Conservation (phyloP, 2,113 vertebrate genomes). For the Thymallus thymallus region DNA sequence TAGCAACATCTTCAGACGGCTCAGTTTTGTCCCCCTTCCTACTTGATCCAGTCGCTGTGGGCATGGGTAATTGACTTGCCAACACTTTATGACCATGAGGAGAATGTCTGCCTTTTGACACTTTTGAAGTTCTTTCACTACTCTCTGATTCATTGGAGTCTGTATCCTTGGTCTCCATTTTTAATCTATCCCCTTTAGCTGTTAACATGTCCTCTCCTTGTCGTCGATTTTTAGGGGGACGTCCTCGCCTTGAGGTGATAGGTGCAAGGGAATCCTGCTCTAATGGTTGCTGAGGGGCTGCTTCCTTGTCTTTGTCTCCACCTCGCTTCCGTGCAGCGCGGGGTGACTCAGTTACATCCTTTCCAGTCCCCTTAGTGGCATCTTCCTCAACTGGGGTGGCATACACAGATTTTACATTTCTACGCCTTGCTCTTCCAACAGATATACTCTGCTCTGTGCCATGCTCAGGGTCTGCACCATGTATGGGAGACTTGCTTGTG, state of each 20-base stretch:
- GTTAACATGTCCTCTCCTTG: slow-evolving; percentile 77
- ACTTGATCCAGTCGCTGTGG: slow-evolving; percentile 57
- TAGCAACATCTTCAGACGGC: slow-evolving; percentile 51
- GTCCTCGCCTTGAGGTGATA: slow-evolving; percentile 78
- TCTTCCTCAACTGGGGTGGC: slow-evolving; percentile 88
- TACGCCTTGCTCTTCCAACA: slow-evolving; percentile 81
- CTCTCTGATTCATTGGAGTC: slow-evolving; percentile 82
- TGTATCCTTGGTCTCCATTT: slow-evolving; percentile 77
- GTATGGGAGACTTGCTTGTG: slow-evolving; percentile 84
- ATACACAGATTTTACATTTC: slow-evolving; percentile 92
- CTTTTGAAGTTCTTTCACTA: slow-evolving; percentile 70
- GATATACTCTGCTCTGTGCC: slow-evolving; percentile 81
- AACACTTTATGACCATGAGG: slow-evolving; percentile 71
- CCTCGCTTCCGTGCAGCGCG: slow-evolving; percentile 84
- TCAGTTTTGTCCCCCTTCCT: slow-evolving; percentile 83
- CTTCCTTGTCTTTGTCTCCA: slow-evolving; percentile 77
- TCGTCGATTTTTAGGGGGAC: slow-evolving; percentile 88
- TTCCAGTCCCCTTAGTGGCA: slow-evolving; percentile 70
- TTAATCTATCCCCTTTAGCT: slow-evolving; percentile 74
- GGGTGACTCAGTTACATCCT: slow-evolving; percentile 81
- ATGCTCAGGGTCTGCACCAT: slow-evolving; percentile 78
- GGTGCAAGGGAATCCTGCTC: slow-evolving; percentile 73
- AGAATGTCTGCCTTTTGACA: slow-evolving; percentile 68
- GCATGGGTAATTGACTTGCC: slow-evolving; percentile 59
- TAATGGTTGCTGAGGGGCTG: slow-evolving; percentile 46